Evolutionary conservation across 92 coral and sea anemone genomes (phyloP), one percentile per base, ranked within the genome.

Genomic region (Umimayanthus kanabou): DNA sequence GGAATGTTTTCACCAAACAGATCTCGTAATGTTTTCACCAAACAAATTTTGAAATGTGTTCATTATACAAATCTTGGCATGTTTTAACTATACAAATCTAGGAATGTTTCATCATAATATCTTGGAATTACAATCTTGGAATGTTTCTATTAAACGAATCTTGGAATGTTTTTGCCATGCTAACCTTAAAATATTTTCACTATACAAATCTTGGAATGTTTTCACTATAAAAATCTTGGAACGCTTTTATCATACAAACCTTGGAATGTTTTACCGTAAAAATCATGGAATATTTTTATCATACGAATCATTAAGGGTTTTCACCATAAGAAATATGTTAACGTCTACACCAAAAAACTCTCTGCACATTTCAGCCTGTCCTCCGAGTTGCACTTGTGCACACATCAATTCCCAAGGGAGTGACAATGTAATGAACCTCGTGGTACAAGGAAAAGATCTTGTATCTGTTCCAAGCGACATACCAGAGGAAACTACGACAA

Each of bases 331-430:
- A 61, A 61, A 61, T n/a, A n/a, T n/a, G n/a, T n/a, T n/a, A n/a
- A n/a, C n/a, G n/a, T n/a, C n/a, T n/a, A n/a, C n/a, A n/a, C n/a
- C n/a, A n/a, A n/a, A n/a, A n/a, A n/a, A n/a, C n/a, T 20, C 67
- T 61, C 16, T 55, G 66, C 58, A 30, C 22, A 37, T 57, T 80
- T 20, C 85, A 80, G 85, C 72, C 5, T 80, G 85, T 23, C 85
- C 85, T 16, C 85, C 71, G 29, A 58, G 85, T 15, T 80, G 85
- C 72, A 80, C 85, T 20, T 80, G 85, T 57, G 61, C 70, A 6
- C 29, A 80, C 71, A 10, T 20, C 9, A 20, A 80, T 18, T 57
- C 73, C 29, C 57, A 58, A 18, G 7, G 22, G 11, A 30, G 29
- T 20, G 28, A 80, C 6, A 23, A 40, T 8, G 43, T 58, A 22